Percentiles rank a stretch among this genome's conserved stretches.
These are phyloP conservation scores for Enoplosus armatus DNA, from an alignment of 2,797 vertebrate genomes.

Conservation along the genomic window DNA sequence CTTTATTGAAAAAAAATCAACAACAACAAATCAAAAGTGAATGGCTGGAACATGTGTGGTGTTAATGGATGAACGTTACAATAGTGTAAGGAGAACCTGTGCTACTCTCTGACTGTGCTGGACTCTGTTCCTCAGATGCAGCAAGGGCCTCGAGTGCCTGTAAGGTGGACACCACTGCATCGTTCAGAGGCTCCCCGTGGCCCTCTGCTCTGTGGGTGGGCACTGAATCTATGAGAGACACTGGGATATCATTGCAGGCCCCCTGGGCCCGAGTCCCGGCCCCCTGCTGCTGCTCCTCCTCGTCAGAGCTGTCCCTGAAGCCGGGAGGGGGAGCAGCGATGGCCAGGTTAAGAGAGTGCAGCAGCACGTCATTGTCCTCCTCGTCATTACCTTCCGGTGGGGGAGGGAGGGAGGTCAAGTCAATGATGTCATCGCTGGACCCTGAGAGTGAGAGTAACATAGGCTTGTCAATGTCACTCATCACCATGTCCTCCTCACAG, in stretches of 20 bases:
- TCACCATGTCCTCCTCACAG: constrained; percentile 95
- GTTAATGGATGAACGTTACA: constrained; percentile 98
- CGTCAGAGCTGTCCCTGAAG: constrained; percentile 98
- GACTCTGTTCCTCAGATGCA: constrained; percentile 93
- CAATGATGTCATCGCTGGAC: constrained; percentile 98
- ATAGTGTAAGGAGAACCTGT: constrained; percentile 99
- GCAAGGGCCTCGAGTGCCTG: constrained; percentile 95
- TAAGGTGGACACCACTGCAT: constrained; percentile 92
- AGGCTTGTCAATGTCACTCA: constrained; percentile 91
- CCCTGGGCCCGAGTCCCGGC: constrained; percentile 68
- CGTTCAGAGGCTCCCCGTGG: constrained; percentile 89
- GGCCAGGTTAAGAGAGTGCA: constrained; percentile 97
- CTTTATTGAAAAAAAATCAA: constrained; percentile 82
- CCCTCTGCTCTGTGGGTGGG: constrained; percentile 89
- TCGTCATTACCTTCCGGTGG: constrained; percentile 94
- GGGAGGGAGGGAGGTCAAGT: constrained; percentile 97
- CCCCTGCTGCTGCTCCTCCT: constrained; percentile 94
- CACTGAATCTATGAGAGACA: constrained; percentile 97
- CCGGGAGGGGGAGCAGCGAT: constrained; percentile 98
- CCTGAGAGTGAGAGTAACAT: constrained; percentile 93
- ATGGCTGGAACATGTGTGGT: constrained; percentile 86
- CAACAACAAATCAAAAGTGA: constrained; percentile 83
- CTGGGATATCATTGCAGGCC: constrained; percentile 91
- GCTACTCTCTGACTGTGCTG: constrained; percentile 92
- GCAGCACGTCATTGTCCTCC: constrained; percentile 93